Percentiles rank a stretch among this genome's conserved stretches.
Evolutionary conservation across 1,140 invertebrate genomes (phyloP).

Genomic region (Telenomus remus): DNA sequence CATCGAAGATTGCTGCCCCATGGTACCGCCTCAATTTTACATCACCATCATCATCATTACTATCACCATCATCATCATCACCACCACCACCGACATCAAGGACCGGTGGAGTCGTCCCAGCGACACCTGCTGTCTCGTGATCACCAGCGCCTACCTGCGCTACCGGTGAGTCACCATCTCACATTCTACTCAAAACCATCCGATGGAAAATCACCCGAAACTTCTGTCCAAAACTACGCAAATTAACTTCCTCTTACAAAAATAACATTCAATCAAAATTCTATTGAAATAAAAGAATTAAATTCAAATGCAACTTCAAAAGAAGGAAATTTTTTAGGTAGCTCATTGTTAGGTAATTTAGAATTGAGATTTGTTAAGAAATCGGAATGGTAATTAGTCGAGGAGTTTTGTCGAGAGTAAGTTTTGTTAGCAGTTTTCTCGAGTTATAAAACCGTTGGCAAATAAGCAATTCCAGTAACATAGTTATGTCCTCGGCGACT

Average conservation of each 20-base stretch:
- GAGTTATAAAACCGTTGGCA: constrained; percentile 18
- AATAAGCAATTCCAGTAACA: constrained; percentile 49
- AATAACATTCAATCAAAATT: no score
- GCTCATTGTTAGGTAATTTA: no score
- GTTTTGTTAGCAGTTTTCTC: constrained; percentile 17
- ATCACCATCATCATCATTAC: constrained; percentile 65
- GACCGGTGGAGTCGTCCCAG: constrained; percentile 61
- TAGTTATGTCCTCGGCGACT: constrained; percentile 36
- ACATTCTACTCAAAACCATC: no score
- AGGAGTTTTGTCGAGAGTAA: constrained; percentile 5
- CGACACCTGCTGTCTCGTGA: constrained; percentile 66
- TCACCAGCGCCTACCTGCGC: constrained; percentile 64
- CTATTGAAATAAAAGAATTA: no score
- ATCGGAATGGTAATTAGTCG: neutral
- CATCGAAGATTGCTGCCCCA: constrained; percentile 66
- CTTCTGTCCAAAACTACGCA: no score
- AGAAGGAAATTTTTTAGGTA: no score
- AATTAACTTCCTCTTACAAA: no score
- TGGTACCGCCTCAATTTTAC: constrained; percentile 64
- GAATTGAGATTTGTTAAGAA: no score
- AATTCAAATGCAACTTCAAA: no score
- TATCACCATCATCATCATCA: constrained; percentile 65
- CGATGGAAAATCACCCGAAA: no score
- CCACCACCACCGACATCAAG: constrained; percentile 60
- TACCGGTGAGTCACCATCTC: constrained; percentile 63